Conservation (phyloP, 2,113 vertebrate species). For the Mola mola region DNA sequence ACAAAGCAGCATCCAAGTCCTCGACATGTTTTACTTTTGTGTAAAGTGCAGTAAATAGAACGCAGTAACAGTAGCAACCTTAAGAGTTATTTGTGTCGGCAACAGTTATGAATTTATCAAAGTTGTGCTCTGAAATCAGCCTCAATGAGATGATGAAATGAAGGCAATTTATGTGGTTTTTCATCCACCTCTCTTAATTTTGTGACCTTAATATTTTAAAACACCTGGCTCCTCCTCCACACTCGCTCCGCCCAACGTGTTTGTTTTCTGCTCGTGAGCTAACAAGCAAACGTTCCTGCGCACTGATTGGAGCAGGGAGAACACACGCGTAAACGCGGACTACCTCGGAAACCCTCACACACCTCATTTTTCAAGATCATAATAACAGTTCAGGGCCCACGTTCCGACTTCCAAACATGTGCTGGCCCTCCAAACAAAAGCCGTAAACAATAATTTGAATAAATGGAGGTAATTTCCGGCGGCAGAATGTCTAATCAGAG, state of each 20-base stretch:
- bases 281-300: conserved; percentile 39
- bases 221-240: no score
- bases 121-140: no score
- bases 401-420: conserved; percentile 78
- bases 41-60: no score
- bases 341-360: conserved; percentile 58
- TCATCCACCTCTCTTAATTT: no score
- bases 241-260: conserved; percentile 30
- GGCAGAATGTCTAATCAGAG: conserved; percentile 83
- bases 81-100: no score
- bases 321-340: conserved; percentile 56
- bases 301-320: conserved; percentile 43
- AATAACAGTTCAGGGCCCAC: conserved; percentile 79
- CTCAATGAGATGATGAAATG: no score
- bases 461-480: conserved; percentile 81
- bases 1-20: no score
- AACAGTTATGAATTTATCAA: no score
- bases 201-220: no score
- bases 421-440: conserved; percentile 82
- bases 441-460: conserved; percentile 86
- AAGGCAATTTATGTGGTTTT: no score
- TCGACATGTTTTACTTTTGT: no score
- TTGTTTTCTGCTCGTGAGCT: conserved; percentile 49
- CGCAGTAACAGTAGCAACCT: no score
- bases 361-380: conserved; percentile 78